Percentiles rank a stretch among this genome's conserved stretches.
These are phyloP conservation scores for Stylophora pistillata DNA, from an alignment of 64 coral and sea anemone genomes.

Conservation along the genomic window DNA sequence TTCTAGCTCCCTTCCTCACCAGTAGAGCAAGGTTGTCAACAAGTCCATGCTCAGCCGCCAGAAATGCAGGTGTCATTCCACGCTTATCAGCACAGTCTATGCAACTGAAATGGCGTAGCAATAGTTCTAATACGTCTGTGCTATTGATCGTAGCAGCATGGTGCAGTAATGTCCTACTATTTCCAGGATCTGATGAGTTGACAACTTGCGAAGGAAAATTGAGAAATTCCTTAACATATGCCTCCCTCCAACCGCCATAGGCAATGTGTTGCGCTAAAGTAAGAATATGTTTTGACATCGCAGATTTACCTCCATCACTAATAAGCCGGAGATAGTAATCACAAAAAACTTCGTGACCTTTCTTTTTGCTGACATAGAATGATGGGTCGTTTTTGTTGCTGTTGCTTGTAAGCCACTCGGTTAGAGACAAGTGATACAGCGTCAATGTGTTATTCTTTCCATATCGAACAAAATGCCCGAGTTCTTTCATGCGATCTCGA, in stretches of 20 bases:
- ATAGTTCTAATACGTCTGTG: constrained; percentile 15
- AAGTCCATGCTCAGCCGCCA: constrained; percentile 33
- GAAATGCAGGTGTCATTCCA: constrained; percentile 52
- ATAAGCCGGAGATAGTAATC: constrained; percentile 46
- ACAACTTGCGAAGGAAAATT: constrained; percentile 32
- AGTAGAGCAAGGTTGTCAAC: constrained; percentile 25
- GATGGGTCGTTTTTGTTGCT: not conserved
- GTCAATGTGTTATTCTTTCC: constrained; percentile 19
- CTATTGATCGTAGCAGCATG: constrained; percentile 39
- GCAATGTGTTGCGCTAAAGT: constrained; percentile 39
- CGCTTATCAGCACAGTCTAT: constrained; percentile 17
- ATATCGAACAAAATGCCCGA: constrained; percentile 53
- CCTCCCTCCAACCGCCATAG: not conserved
- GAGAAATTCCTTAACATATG: constrained; percentile 39
- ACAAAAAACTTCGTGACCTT: constrained; percentile 40
- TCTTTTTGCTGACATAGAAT: constrained; percentile 55
- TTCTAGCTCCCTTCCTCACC: constrained; percentile 29
- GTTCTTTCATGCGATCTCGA: constrained; percentile 16
- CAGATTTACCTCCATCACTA: not conserved
- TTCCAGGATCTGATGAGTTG: constrained; percentile 15
- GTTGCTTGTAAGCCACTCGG: constrained; percentile 62
- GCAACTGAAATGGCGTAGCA: not conserved
- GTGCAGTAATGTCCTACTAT: constrained; percentile 29
- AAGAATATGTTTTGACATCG: not conserved
- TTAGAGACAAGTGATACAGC: constrained; percentile 66